These are phyloP conservation scores for Zoanthus sansibaricus DNA, from an alignment of 92 coral and sea anemone species.

Conservation along the genomic window DNA sequence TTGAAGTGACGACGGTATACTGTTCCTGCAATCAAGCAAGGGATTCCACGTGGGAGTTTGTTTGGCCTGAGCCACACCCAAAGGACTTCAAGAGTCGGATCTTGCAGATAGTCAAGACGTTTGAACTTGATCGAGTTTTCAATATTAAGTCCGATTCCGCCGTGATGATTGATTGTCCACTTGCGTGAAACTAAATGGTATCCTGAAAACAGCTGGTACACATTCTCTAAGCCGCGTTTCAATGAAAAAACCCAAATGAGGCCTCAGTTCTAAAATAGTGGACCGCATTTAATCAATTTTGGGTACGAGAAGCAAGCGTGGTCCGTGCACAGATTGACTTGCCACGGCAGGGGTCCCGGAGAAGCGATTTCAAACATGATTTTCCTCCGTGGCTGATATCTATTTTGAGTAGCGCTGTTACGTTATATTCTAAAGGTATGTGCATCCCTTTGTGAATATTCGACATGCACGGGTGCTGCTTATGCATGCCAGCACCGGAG, in stretches of 20 bases:
- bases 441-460: constrained; percentile 2
- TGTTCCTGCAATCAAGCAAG: constrained; percentile 53
- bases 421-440: not conserved
- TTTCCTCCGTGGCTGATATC: not conserved
- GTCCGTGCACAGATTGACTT: not conserved
- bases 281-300: constrained; percentile 4
- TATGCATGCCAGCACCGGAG: not conserved
- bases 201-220: constrained; percentile 49
- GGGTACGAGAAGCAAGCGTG: not conserved
- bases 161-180: constrained; percentile 51
- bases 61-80: constrained; percentile 61
- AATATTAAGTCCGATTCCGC: constrained; percentile 60
- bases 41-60: constrained; percentile 60
- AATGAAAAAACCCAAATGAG: constrained; percentile 58
- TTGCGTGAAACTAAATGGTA: constrained; percentile 56
- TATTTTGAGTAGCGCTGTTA: no score
- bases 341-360: not conserved
- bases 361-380: not conserved
- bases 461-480: constrained; percentile 17
- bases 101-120: constrained; percentile 48
- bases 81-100: constrained; percentile 42
- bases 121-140: constrained; percentile 43
- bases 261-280: constrained; percentile 56
- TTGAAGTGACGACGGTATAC: constrained; percentile 2
- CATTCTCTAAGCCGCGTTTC: constrained; percentile 72